Percentiles rank a stretch among this genome's conserved stretches.
phyloP scores from a whole-genome alignment of 2,113 vertebrate genomes.

The Rhinolophus sinicus region DNA sequence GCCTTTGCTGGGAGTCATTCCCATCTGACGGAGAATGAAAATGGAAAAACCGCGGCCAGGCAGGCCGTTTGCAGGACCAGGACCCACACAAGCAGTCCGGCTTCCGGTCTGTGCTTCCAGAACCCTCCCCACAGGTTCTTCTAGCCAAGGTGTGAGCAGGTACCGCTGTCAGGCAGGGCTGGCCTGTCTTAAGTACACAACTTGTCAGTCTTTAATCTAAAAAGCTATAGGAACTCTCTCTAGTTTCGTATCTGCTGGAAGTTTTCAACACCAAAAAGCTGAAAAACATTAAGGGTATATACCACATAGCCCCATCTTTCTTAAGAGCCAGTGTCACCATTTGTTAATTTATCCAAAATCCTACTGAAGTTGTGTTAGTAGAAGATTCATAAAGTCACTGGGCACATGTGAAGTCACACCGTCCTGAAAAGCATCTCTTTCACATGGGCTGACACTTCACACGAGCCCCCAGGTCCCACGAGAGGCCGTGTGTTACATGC shows the following conservation, averaged over 20 bases:
- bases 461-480: not conserved
- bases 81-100: accelerated
- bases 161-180: not conserved
- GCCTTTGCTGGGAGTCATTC: not conserved
- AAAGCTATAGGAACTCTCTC: not conserved
- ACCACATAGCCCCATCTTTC: not conserved
- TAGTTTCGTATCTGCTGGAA: not conserved
- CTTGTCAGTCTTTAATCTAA: not conserved
- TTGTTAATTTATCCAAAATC: not conserved
- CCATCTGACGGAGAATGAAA: not conserved
- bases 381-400: not conserved
- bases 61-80: not conserved
- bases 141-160: not conserved
- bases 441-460: accelerated
- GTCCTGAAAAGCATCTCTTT: no score
- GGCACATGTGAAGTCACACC: not conserved
- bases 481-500: no score
- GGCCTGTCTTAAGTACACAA: not conserved
- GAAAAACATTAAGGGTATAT: not conserved
- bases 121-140: not conserved
- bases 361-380: not conserved
- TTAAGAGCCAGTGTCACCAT: not conserved
- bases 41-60: accelerated
- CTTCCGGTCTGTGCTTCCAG: not conserved
- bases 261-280: not conserved